Base-by-base conservation (phyloP, 2,888 invertebrate species). In the Caenorhabditis macrosperma region DNA sequence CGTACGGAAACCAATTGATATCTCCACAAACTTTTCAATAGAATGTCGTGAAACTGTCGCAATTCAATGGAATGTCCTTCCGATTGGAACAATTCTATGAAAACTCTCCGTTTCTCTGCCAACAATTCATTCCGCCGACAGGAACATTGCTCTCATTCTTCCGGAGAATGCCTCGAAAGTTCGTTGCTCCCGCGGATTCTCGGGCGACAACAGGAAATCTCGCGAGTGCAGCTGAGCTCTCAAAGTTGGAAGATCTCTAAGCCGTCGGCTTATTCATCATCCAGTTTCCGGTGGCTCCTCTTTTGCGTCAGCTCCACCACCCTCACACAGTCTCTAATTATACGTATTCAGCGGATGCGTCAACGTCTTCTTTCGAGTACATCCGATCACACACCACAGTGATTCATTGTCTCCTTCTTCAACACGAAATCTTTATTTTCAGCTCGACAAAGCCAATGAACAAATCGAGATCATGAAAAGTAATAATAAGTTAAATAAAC, bases 361-460 rank as follows among this genome's bases (percentile, higher is more conserved):
- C 44, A 44, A 44, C 38, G 38, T 38, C 7, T 38, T 12, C 9
- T 3, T 20, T 4, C 44, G 20, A 44, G 44, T 44, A 17, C 44
- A 44, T 17, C 44, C 33, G 44, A 44, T 17, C 44, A 44, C 20
- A 44, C 44, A 44, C 44, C 44, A 44, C n/a, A 17, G 17, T 17
- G 44, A 44, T 44, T 44, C 44, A 44, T 44, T n/a, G n/a, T n/a
- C n/a, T n/a, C 44, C 4, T 44, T 44, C 20, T 44, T 44, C 9
- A 44, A 44, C 44, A 44, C 44, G 20, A 44, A 17, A 44, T n/a
- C 44, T 44, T 44, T 20, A 44, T 44, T 44, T 44, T 44, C 44
- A 44, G 44, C 44, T 44, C 44, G n/a, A 10, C 44, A 2, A 44
- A 44, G 44, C 44, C 4, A 44, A 10, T 17, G 44, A 44, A 44